Evolutionary conservation across 1,140 invertebrate species (phyloP).

Genomic region (Penaeus vannamei): DNA sequence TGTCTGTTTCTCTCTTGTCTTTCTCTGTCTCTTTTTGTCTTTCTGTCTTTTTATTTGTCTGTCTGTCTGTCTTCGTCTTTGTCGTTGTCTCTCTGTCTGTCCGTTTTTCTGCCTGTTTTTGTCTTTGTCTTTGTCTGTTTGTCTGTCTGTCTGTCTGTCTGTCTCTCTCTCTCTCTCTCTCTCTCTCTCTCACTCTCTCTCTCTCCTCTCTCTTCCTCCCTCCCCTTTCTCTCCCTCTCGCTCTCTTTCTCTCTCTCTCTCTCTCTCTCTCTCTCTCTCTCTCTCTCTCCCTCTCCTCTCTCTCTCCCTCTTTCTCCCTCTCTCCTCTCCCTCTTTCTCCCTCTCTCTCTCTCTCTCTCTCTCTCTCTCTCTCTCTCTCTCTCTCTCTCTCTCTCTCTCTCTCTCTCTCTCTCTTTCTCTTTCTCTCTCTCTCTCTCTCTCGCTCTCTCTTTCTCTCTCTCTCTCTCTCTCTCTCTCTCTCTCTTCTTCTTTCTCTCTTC

Average conservation of each 20-base stretch:
- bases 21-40: too few species aligned
- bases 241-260: slow-evolving; percentile 23
- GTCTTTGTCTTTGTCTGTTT: too few species aligned
- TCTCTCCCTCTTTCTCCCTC: background rate
- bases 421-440: background rate
- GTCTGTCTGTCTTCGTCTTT: too few species aligned
- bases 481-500: background rate
- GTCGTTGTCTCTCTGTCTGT: too few species aligned
- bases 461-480: background rate
- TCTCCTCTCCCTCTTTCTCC: background rate
- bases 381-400: slow-evolving; percentile 43
- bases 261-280: slow-evolving; percentile 39
- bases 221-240: background rate
- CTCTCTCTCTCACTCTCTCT: background rate
- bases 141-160: too few species aligned
- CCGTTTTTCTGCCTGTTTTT: too few species aligned
- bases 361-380: slow-evolving; percentile 47
- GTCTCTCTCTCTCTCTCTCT: background rate
- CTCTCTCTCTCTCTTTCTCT: slow-evolving; percentile 45
- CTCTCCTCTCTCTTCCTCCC: background rate
- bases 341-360: slow-evolving; percentile 27
- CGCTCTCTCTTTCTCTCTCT: background rate
- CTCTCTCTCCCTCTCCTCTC: slow-evolving; percentile 9
- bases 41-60: too few species aligned
- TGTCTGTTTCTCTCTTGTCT: too few species aligned